phyloP scores from a whole-genome alignment of 2,113 vertebrate species.

The Grammomys surdaster region DNA sequence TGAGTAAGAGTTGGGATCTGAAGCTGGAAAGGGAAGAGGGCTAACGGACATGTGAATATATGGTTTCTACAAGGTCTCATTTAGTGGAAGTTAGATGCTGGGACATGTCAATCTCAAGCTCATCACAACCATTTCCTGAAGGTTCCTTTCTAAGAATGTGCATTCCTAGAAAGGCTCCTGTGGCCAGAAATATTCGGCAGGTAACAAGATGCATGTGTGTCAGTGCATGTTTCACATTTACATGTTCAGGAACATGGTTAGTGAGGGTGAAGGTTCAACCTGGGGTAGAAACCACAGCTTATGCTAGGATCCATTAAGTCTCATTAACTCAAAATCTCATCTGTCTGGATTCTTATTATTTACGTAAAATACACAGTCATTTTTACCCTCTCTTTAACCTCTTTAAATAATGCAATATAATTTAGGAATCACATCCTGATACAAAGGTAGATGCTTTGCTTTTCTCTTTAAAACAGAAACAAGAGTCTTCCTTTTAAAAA shows the following conservation, averaged over 20 bases:
- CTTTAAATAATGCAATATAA: neutral
- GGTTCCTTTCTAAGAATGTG: neutral
- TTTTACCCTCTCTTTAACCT: neutral
- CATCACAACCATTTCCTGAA: neutral
- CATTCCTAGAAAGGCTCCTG: neutral
- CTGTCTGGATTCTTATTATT: neutral
- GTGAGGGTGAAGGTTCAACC: neutral
- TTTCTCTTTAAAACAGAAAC: neutral
- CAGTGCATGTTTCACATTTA: neutral
- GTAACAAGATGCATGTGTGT: neutral
- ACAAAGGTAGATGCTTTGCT: neutral
- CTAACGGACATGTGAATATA: neutral
- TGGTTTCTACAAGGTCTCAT: neutral
- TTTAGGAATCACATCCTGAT: slow-evolving; percentile 3
- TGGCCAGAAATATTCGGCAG: neutral
- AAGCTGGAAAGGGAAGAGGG: neutral
- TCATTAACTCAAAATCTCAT: neutral
- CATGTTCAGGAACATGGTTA: neutral
- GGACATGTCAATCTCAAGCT: neutral
- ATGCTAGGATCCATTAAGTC: neutral
- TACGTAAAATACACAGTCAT: neutral
- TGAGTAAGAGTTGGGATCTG: neutral
- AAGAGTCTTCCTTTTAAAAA: neutral
- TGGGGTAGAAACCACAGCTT: neutral
- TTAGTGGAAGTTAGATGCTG: neutral